Conservation (phyloP, 2,888 invertebrate genomes). For the Sinhomidia bicolor region DNA sequence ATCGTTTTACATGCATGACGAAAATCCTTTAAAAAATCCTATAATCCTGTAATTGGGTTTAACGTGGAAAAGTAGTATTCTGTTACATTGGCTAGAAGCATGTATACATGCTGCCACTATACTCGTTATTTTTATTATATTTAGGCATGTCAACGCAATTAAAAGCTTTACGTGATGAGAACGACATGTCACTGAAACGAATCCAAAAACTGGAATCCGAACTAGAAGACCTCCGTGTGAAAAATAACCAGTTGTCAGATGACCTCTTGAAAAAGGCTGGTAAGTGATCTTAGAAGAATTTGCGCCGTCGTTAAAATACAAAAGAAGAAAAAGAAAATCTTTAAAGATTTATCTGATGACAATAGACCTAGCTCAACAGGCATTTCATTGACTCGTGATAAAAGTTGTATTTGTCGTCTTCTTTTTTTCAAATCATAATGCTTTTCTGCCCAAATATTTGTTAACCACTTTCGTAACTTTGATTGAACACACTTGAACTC, state of each 20-base stretch:
- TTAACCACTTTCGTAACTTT: too few relatives aligned
- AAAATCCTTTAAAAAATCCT: too few relatives aligned
- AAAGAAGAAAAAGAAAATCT: not conserved
- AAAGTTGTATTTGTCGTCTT: too few relatives aligned
- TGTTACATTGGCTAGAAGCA: too few relatives aligned
- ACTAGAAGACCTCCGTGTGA: conserved; percentile 84
- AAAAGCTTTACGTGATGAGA: conserved; percentile 86
- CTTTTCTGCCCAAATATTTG: too few relatives aligned
- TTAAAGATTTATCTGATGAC: not conserved
- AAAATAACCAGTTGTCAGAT: conserved; percentile 85
- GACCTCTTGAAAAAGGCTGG: conserved; percentile 85
- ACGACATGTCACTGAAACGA: conserved; percentile 85
- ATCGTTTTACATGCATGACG: not conserved
- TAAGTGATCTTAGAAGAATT: conserved; percentile 80
- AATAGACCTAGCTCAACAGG: conserved; percentile 55
- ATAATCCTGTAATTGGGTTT: not conserved
- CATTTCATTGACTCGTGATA: conserved; percentile 7
- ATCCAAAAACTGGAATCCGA: conserved; percentile 86
- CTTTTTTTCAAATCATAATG: too few relatives aligned
- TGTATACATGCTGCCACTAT: not conserved
- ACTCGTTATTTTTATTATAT: not conserved
- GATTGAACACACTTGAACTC: too few relatives aligned
- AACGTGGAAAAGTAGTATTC: too few relatives aligned
- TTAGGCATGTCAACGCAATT: conserved; percentile 86
- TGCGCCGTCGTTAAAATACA: not conserved